Conservation (phyloP, 2,888 invertebrate species). For the Cyrtodaria siliqua region DNA sequence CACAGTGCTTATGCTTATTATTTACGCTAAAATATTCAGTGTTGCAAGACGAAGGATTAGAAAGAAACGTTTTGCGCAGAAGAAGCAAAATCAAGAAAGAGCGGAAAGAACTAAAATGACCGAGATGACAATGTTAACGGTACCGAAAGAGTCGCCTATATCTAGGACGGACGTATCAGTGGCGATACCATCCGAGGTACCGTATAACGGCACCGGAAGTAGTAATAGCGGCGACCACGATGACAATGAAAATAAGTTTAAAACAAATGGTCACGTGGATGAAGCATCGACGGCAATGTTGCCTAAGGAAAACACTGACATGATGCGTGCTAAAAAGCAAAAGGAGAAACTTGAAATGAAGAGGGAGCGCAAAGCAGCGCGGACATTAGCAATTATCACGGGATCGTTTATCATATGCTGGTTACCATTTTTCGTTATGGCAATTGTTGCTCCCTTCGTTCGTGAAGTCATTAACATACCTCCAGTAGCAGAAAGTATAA, state of each 20-base stretch:
- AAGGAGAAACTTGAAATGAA: constrained; percentile 85
- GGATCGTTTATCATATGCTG: constrained; percentile 97
- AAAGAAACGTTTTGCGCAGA: constrained; percentile 81
- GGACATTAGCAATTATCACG: constrained; percentile 90
- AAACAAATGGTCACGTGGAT: constrained; percentile 58
- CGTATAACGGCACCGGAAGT: constrained; percentile 46
- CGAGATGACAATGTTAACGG: constrained; percentile 61
- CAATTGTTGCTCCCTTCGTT: constrained; percentile 93
- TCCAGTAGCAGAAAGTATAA: constrained; percentile 82
- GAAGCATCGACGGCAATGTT: constrained; percentile 50
- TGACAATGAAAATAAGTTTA: constrained; percentile 66
- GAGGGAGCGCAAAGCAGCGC: constrained; percentile 85
- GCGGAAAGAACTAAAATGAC: constrained; percentile 16
- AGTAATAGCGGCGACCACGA: constrained; percentile 62
- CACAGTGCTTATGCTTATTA: constrained; percentile 95
- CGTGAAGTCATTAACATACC: constrained; percentile 84
- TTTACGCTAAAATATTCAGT: constrained; percentile 99
- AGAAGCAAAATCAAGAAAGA: constrained; percentile 38
- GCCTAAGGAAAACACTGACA: constrained; percentile 58
- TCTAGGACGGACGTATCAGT: constrained; percentile 26
- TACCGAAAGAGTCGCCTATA: constrained; percentile 48
- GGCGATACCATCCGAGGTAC: constrained; percentile 38
- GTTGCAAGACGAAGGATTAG: constrained; percentile 95
- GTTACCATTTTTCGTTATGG: constrained; percentile 98
- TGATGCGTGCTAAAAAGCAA: constrained; percentile 63